phyloP scores from a whole-genome alignment of 1,140 invertebrate species.

The Andrena cerasifolii region DNA sequence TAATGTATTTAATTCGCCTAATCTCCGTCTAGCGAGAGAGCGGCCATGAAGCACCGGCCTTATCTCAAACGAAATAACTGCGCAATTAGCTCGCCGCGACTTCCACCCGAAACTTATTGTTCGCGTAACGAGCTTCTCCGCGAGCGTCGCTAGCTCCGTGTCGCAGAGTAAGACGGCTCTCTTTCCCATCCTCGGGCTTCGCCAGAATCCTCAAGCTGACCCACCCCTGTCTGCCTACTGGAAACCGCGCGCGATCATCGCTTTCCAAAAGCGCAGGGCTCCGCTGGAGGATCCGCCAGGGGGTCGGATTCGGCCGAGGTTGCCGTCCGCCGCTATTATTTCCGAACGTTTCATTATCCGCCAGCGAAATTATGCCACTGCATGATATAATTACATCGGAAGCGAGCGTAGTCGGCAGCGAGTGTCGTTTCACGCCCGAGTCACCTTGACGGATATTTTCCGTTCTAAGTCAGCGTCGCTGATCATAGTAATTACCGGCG shows the following conservation, averaged over 20 bases:
- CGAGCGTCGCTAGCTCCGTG: neutral
- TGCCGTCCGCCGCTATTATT: conserved; percentile 48
- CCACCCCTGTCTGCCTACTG: too few species aligned
- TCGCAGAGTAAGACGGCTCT: neutral
- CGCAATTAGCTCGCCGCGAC: conserved; percentile 66
- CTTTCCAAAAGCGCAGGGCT: neutral
- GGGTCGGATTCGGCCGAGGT: neutral
- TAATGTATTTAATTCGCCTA: conserved; percentile 73
- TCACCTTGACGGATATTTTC: conserved; percentile 68
- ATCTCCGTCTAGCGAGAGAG: conserved; percentile 59
- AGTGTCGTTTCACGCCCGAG: conserved; percentile 64
- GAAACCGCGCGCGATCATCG: too few species aligned
- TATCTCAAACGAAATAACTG: conserved; percentile 74
- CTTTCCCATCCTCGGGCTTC: too few species aligned
- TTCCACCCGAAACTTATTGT: conserved; percentile 52
- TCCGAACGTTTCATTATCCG: conserved; percentile 62
- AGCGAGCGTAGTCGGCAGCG: conserved; percentile 13
- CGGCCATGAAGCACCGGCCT: conserved; percentile 55
- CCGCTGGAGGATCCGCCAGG: neutral
- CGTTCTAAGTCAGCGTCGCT: conserved; percentile 32
- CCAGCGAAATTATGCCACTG: conserved; percentile 60
- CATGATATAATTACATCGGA: conserved; percentile 65
- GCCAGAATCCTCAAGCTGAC: too few species aligned
- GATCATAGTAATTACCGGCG: conserved; percentile 42
- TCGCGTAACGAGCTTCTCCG: conserved; percentile 7